A percentile compares a stretch with the other conserved stretches of the same genome.
phyloP scores from a whole-genome alignment of 2,888 invertebrate genomes.

The Archaeoteleia sp. region DNA sequence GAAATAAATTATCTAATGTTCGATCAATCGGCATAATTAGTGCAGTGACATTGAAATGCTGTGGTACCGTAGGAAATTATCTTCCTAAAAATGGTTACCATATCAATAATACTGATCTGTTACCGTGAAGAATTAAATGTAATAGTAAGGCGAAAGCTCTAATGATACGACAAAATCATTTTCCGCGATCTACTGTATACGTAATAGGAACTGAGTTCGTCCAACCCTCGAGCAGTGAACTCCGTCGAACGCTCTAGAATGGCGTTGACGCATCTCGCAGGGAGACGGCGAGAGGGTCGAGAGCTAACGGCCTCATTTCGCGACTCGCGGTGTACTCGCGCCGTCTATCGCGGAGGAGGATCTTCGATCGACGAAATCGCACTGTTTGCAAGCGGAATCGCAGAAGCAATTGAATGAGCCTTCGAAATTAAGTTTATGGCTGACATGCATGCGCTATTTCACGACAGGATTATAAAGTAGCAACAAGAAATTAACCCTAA shows the following conservation, averaged over 20 bases:
- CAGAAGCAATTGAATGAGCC: slow-evolving; percentile 45
- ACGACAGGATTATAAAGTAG: slow-evolving; percentile 24
- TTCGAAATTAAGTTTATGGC: slow-evolving; percentile 51
- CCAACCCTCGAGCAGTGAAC: slow-evolving; percentile 66
- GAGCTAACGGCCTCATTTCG: slow-evolving; percentile 52
- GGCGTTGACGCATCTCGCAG: slow-evolving; percentile 44
- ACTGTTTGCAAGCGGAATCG: slow-evolving; percentile 36
- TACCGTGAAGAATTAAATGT: neutral
- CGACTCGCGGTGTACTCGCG: slow-evolving; percentile 37
- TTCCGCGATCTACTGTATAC: slow-evolving; percentile 26
- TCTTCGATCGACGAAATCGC: slow-evolving; percentile 47
- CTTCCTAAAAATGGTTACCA: too few relatives aligned
- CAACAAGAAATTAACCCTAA: too few relatives aligned
- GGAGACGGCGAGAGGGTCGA: slow-evolving; percentile 13
- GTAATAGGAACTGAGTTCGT: slow-evolving; percentile 50
- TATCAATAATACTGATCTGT: too few relatives aligned
- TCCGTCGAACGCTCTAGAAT: slow-evolving; percentile 69
- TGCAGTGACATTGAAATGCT: too few relatives aligned
- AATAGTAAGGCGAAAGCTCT: slow-evolving; percentile 17
- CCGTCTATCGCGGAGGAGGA: slow-evolving; percentile 42
- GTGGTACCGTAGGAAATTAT: too few relatives aligned
- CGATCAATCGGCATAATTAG: too few relatives aligned
- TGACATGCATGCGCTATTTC: slow-evolving; percentile 42
- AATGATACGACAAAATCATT: slow-evolving; percentile 29
- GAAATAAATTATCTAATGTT: too few relatives aligned